phyloP scores from a whole-genome alignment of 2,113 vertebrate species.

The Gracilinanus agilis region DNA sequence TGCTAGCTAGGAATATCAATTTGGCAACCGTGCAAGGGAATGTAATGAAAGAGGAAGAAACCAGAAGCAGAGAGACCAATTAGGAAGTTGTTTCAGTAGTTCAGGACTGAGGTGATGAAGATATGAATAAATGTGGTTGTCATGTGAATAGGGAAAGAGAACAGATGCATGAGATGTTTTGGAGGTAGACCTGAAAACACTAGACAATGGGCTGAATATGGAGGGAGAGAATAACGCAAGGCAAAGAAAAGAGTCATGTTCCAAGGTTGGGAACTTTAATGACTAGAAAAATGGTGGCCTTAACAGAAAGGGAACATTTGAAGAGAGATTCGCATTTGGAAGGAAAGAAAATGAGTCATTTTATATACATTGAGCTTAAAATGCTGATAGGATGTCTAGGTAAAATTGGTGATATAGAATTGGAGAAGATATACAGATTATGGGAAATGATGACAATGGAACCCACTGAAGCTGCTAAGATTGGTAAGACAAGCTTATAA shows the following conservation, averaged over 20 bases:
- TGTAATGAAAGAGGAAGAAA: no score
- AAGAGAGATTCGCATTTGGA: not conserved
- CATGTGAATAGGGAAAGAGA: not conserved
- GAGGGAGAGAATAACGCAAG: no score
- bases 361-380: not conserved
- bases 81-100: no score
- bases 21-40: not conserved
- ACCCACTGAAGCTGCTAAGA: not conserved
- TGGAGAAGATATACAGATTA: not conserved
- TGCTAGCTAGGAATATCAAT: not conserved
- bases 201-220: not conserved
- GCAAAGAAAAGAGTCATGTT: not conserved
- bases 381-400: not conserved
- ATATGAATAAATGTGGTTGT: not conserved
- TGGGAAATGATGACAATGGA: not conserved
- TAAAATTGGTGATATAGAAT: not conserved
- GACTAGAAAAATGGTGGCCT: not conserved
- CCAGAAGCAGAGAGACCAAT: no score
- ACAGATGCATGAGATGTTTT: not conserved
- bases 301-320: not conserved
- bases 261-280: not conserved
- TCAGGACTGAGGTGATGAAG: not conserved
- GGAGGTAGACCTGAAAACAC: not conserved
- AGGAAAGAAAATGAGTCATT: not conserved
- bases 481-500: not conserved